phyloP scores from a whole-genome alignment of 2,113 vertebrate genomes.

The Psettodes erumei region DNA sequence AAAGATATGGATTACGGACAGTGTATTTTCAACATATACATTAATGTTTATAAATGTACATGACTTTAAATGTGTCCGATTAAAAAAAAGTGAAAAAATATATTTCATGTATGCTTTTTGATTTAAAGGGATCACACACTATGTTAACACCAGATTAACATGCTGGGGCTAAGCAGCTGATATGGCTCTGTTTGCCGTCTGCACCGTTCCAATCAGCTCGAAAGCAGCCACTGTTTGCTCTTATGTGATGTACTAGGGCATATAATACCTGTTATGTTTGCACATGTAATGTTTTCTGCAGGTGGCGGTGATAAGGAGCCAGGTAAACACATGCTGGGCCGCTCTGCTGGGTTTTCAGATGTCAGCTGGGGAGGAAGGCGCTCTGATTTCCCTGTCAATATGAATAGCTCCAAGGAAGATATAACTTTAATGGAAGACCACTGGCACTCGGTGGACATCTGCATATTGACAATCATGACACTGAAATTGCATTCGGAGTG shows the following conservation, averaged over 20 bases:
- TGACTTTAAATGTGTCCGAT: no score
- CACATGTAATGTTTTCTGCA: conserved; percentile 2
- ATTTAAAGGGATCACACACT: no score
- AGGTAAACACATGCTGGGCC: conserved; percentile 15
- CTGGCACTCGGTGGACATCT: conserved; percentile 1
- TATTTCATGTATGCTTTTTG: no score
- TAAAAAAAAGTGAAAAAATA: no score
- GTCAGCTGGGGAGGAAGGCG: not conserved
- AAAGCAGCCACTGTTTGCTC: not conserved
- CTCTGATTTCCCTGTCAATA: conserved; percentile 6
- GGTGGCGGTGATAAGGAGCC: not conserved
- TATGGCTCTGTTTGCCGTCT: not conserved
- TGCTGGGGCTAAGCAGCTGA: not conserved
- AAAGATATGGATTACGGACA: no score
- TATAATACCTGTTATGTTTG: not conserved
- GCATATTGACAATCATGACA: not conserved
- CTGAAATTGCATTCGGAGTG: not conserved
- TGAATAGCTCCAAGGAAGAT: not conserved
- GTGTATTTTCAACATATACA: no score
- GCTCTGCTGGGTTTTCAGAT: conserved; percentile 6
- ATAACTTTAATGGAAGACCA: not conserved
- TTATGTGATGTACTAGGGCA: not conserved
- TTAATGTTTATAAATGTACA: no score
- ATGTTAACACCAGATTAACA: no score
- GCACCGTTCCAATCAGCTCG: not conserved